Evolutionary conservation across 2,113 vertebrate species (phyloP).

Genomic region (Bostrychus sinensis): DNA sequence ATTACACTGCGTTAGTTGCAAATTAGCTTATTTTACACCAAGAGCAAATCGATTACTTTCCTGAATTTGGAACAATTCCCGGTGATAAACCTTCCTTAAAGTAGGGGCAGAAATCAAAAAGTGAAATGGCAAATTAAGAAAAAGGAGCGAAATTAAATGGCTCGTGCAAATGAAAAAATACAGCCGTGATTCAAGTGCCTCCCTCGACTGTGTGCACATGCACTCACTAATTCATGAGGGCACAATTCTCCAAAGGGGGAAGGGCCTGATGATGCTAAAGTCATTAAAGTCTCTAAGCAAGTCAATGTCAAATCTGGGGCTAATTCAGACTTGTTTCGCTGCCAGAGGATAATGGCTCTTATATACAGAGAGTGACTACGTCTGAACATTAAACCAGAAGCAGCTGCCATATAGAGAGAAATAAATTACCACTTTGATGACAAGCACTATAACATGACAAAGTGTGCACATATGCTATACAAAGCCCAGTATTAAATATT

Average conservation of each 20-base stretch:
- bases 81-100: constrained; percentile 20
- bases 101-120: constrained; percentile 12
- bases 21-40: constrained; percentile 42
- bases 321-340: constrained; percentile 54
- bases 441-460: constrained; percentile 11
- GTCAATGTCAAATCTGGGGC: constrained; percentile 68
- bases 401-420: constrained; percentile 12
- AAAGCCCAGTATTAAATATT: background rate
- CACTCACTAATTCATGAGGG: constrained; percentile 74
- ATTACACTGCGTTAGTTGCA: constrained; percentile 29
- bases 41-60: constrained; percentile 3
- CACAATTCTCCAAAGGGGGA: constrained; percentile 60
- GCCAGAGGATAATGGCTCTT: constrained; percentile 49
- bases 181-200: constrained; percentile 44
- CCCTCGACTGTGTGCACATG: constrained; percentile 57
- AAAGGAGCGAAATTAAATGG: constrained; percentile 34
- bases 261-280: constrained; percentile 55
- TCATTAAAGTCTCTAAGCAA: constrained; percentile 70
- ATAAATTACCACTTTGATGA: constrained; percentile 11
- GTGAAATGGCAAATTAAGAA: constrained; percentile 39
- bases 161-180: constrained; percentile 31
- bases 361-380: constrained; percentile 25
- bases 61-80: constrained; percentile 8
- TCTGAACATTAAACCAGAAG: constrained; percentile 32
- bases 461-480: background rate